Percentiles rank a stretch among this genome's conserved stretches.
phyloP scores from a whole-genome alignment of 2,797 vertebrate species.

The Dipus sagitta region DNA sequence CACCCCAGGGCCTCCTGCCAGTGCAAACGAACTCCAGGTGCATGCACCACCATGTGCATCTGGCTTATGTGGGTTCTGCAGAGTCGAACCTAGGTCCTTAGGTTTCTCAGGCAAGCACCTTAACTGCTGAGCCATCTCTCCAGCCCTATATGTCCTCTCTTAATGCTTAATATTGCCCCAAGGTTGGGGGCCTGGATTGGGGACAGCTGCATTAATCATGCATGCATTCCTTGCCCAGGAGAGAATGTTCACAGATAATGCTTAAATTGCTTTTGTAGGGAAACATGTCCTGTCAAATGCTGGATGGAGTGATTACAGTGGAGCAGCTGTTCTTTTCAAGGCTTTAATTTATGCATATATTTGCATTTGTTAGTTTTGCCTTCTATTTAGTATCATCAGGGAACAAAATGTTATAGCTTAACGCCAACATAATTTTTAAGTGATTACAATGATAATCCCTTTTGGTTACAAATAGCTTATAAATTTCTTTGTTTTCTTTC shows the following conservation, averaged over 20 bases:
- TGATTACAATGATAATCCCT: slow-evolving; percentile 22
- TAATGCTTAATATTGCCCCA: slow-evolving; percentile 12
- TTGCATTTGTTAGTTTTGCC: slow-evolving; percentile 60
- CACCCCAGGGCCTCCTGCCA: no score
- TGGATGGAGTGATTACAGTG: slow-evolving; percentile 5
- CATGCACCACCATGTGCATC: no score
- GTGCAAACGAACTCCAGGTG: no score
- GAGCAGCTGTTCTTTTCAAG: slow-evolving; percentile 37
- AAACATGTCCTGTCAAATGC: slow-evolving; percentile 18
- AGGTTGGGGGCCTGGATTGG: not conserved
- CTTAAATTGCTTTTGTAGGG: slow-evolving; percentile 1
- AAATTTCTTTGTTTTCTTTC: slow-evolving; percentile 49
- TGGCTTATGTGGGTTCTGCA: no score
- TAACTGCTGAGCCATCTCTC: no score
- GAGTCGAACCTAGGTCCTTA: no score
- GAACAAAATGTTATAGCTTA: slow-evolving; percentile 36
- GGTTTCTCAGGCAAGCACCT: no score
- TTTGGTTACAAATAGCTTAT: slow-evolving; percentile 50
- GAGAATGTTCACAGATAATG: not conserved
- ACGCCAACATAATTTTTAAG: slow-evolving; percentile 61
- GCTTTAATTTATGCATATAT: slow-evolving; percentile 35
- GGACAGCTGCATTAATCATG: not conserved
- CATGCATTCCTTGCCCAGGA: not conserved
- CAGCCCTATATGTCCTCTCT: not conserved
- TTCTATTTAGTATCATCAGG: slow-evolving; percentile 43